Conservation (phyloP, 2,113 vertebrate species). For the Greenwoodochromis staneri region DNA sequence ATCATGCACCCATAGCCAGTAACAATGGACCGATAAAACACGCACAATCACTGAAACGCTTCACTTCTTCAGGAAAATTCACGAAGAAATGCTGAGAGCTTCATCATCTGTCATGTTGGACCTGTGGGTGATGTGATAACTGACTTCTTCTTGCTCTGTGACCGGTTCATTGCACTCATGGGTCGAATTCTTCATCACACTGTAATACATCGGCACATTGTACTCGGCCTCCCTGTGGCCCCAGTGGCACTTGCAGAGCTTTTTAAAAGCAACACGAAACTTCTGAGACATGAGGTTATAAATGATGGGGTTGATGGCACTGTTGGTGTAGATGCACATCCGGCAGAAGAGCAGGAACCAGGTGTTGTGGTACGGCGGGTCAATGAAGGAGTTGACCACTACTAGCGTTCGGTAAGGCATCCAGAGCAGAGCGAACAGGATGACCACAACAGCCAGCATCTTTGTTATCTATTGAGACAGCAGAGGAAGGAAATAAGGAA, state of each 20-base stretch:
- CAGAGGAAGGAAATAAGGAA: neutral
- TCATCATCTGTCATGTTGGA: conserved; percentile 24
- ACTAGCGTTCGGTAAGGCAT: conserved; percentile 81
- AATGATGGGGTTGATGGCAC: conserved; percentile 80
- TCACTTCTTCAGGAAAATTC: neutral
- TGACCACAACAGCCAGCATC: conserved; percentile 82
- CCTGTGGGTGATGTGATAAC: conserved; percentile 15
- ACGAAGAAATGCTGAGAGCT: conserved; percentile 35
- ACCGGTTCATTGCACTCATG: conserved; percentile 61
- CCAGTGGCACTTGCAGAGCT: conserved; percentile 69
- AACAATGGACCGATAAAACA: neutral
- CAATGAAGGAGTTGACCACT: conserved; percentile 83
- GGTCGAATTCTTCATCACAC: conserved; percentile 65
- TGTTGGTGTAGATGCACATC: conserved; percentile 83
- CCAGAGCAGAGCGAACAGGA: conserved; percentile 82
- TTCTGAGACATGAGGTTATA: conserved; percentile 86
- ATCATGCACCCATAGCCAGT: neutral
- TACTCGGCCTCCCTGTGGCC: conserved; percentile 13
- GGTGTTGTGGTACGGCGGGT: conserved; percentile 75
- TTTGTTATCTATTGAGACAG: conserved; percentile 76
- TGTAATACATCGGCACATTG: conserved; percentile 66
- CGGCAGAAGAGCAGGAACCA: conserved; percentile 85
- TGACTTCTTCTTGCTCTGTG: conserved; percentile 66
- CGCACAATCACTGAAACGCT: neutral
- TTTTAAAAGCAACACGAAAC: conserved; percentile 78